Conservation (phyloP, 2,888 invertebrate species). For the Heliconius aoede region DNA sequence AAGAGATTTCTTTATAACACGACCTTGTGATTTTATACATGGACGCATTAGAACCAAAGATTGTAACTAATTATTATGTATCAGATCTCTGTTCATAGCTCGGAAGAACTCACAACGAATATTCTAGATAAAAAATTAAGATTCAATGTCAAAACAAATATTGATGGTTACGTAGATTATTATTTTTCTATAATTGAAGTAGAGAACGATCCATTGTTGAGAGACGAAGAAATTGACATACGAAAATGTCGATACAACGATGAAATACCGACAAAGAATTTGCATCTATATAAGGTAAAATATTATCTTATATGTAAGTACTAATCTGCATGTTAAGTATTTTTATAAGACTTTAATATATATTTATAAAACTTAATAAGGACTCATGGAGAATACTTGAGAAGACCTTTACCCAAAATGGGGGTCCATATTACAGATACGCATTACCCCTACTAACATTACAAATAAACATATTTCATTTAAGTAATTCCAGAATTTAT, state of each 20-base stretch:
- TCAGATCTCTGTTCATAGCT: slow-evolving; percentile 66
- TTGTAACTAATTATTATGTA: not conserved
- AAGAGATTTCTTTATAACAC: no score
- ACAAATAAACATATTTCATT: no score
- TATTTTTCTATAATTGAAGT: slow-evolving; percentile 70
- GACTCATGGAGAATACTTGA: no score
- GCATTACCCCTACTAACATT: no score
- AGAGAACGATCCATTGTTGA: slow-evolving; percentile 66
- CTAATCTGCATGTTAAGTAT: not conserved
- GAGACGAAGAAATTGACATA: slow-evolving; percentile 69
- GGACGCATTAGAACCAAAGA: not conserved
- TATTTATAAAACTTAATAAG: no score
- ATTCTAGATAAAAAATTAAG: slow-evolving; percentile 57
- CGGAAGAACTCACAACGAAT: slow-evolving; percentile 67
- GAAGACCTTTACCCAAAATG: no score
- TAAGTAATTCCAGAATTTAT: not conserved
- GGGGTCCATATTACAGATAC: no score
- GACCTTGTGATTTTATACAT: no score
- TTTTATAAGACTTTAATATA: not conserved
- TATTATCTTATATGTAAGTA: not conserved
- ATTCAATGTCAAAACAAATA: slow-evolving; percentile 52
- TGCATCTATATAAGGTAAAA: slow-evolving; percentile 64
- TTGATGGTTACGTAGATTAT: slow-evolving; percentile 53
- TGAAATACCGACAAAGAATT: slow-evolving; percentile 68
- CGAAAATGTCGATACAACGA: slow-evolving; percentile 84